Conservation (phyloP, 2,113 vertebrate genomes). For the Porphyrio hochstetteri region DNA sequence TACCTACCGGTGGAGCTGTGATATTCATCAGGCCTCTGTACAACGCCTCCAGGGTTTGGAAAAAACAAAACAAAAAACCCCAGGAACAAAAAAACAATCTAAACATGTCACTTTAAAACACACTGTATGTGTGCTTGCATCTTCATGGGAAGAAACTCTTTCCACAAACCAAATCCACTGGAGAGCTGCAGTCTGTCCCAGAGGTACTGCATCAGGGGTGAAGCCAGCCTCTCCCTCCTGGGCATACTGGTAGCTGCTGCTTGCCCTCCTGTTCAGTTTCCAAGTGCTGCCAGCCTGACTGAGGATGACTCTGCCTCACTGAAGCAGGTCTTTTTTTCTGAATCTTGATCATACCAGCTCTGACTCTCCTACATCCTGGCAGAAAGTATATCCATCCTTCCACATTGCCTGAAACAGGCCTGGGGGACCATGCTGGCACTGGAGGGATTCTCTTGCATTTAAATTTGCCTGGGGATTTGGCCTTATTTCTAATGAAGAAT, state of each 20-base stretch:
- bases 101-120: not conserved
- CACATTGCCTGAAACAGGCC: not conserved
- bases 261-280: not conserved
- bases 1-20: not conserved
- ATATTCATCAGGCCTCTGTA: not conserved
- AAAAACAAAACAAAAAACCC: not conserved
- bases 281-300: not conserved
- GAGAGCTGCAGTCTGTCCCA: not conserved
- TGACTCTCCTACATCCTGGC: not conserved
- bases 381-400: not conserved
- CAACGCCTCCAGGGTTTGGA: not conserved
- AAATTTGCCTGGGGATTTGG: not conserved
- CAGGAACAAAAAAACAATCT: not conserved
- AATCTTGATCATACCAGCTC: not conserved
- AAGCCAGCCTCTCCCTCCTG: not conserved
- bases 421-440: not conserved
- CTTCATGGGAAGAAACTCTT: not conserved
- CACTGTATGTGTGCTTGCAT: not conserved
- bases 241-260: not conserved
- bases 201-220: not conserved
- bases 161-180: not conserved
- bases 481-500: not conserved
- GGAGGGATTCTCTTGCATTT: not conserved
- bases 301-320: not conserved
- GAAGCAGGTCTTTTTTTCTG: not conserved